Percentiles rank a stretch among this genome's conserved stretches.
phyloP scores from a whole-genome alignment of 1,140 invertebrate genomes.

The Trichonephila inaurata region DNA sequence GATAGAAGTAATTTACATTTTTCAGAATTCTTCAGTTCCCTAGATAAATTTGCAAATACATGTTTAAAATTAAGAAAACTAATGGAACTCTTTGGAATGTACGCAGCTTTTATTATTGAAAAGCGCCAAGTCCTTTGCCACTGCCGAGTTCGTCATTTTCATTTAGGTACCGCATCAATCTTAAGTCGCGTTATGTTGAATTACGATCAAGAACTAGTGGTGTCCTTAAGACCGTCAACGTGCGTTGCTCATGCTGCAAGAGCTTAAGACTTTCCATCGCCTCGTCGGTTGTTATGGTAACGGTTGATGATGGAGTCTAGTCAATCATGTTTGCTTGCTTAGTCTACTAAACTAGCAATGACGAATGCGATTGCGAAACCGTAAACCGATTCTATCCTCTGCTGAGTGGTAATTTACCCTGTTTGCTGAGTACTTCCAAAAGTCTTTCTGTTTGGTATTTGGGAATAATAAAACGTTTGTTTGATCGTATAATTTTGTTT shows the following conservation, averaged over 20 bases:
- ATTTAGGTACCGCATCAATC: neutral
- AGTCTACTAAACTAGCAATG: conserved; percentile 3
- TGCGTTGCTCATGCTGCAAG: neutral
- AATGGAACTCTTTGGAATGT: neutral
- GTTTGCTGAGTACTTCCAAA: neutral
- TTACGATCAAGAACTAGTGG: neutral
- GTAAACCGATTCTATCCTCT: neutral
- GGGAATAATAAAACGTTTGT: neutral
- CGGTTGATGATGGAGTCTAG: conserved; percentile 17
- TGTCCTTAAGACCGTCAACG: conserved; percentile 27
- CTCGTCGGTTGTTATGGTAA: conserved; percentile 25
- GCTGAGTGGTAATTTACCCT: neutral
- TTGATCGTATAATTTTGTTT: neutral
- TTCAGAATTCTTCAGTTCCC: too few relatives aligned
- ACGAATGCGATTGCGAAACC: neutral
- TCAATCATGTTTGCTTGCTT: conserved; percentile 6
- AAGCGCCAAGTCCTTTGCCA: neutral
- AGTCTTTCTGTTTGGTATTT: neutral
- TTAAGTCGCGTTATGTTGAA: neutral
- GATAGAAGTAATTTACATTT: too few relatives aligned
- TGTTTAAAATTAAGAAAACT: neutral
- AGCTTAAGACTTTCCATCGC: conserved; percentile 1
- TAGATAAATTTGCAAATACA: neutral
- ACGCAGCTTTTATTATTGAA: neutral
- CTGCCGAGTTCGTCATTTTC: neutral